Percentiles rank a stretch among this genome's conserved stretches.
Evolutionary conservation across 2,113 vertebrate genomes (phyloP).

Genomic region (Brachypodius melanocephalos): DNA sequence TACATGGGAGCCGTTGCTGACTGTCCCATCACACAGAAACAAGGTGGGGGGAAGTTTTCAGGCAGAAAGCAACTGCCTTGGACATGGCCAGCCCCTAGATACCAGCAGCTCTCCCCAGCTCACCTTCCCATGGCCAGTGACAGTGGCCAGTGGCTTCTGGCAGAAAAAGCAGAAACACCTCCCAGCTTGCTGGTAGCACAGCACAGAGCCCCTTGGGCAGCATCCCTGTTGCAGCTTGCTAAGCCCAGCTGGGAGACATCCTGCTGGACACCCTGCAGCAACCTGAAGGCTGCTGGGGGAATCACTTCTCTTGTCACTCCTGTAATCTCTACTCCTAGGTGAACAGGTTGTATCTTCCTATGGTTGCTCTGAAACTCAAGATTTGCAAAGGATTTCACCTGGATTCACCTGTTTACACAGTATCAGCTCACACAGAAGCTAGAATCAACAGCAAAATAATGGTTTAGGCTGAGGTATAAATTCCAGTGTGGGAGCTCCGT

Average conservation of each 20-base stretch:
- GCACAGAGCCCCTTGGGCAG: background rate
- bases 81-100: background rate
- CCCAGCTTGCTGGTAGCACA: background rate
- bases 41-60: background rate
- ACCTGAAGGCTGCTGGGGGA: fast-evolving
- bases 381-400: background rate
- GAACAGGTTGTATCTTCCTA: background rate
- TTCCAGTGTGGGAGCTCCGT: background rate
- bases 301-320: background rate
- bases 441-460: background rate
- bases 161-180: background rate
- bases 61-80: background rate
- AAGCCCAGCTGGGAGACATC: background rate
- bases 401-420: background rate
- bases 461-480: background rate
- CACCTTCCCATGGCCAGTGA: background rate
- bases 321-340: background rate
- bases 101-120: background rate
- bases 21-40: background rate
- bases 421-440: background rate
- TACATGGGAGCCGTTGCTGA: background rate
- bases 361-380: background rate
- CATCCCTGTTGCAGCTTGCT: background rate
- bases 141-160: background rate
- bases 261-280: background rate